Percentiles rank a stretch among this genome's conserved stretches.
phyloP scores from a whole-genome alignment of 1,140 invertebrate species.

The Anoplophora glabripennis region DNA sequence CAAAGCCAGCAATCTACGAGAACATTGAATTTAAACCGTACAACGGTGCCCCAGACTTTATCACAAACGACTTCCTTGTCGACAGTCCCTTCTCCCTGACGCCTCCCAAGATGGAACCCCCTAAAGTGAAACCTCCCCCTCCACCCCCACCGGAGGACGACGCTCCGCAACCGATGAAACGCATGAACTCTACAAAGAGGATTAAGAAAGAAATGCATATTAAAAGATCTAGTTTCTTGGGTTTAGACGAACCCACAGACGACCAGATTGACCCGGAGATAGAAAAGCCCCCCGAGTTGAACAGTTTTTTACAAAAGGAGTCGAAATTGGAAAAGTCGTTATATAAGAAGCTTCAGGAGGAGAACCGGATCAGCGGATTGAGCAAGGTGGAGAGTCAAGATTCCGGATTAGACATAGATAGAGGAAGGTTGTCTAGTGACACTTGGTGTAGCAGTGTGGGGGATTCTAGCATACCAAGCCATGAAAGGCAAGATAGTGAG shows the following conservation, averaged over 20 bases:
- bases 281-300: constrained; percentile 76
- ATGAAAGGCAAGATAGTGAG: constrained; percentile 76
- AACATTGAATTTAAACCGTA: constrained; percentile 26
- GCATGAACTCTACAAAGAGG: constrained; percentile 77
- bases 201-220: constrained; percentile 83
- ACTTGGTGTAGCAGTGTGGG: constrained; percentile 61
- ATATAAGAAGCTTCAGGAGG: constrained; percentile 58
- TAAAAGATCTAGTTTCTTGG: constrained; percentile 81
- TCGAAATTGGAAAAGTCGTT: constrained; percentile 72
- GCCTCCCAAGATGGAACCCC: constrained; percentile 67
- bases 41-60: constrained; percentile 24
- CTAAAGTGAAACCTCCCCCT: constrained; percentile 83
- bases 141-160: constrained; percentile 61
- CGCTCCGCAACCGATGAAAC: constrained; percentile 54
- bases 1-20: constrained; percentile 33
- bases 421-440: constrained; percentile 54
- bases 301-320: constrained; percentile 73
- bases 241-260: constrained; percentile 69
- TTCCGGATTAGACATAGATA: constrained; percentile 71
- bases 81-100: constrained; percentile 48
- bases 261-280: constrained; percentile 66
- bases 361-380: constrained; percentile 28
- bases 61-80: constrained; percentile 30
- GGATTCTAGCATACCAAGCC: constrained; percentile 62
- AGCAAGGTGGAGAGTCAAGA: constrained; percentile 62